Conservation (phyloP, 1,140 invertebrate genomes). For the Ceratina japonica region DNA sequence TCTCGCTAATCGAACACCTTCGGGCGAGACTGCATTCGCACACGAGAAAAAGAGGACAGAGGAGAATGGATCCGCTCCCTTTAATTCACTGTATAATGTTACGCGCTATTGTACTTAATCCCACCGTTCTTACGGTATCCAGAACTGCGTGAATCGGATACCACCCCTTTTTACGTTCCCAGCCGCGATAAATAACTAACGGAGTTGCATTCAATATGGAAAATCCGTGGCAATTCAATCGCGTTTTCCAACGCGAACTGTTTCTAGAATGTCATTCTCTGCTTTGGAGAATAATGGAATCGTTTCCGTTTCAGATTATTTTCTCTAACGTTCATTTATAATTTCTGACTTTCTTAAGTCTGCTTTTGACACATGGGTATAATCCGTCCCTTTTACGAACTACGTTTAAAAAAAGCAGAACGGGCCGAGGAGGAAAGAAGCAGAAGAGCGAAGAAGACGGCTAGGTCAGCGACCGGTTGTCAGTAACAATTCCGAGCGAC, state of each 20-base stretch:
- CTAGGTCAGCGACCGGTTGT: constrained; percentile 59
- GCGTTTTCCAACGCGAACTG: background rate
- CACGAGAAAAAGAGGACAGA: background rate
- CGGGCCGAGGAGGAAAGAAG: background rate
- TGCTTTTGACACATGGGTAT: background rate
- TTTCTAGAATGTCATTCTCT: background rate
- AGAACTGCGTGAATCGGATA: background rate
- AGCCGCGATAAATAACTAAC: constrained; percentile 28
- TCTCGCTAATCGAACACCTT: constrained; percentile 30
- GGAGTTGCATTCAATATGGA: constrained; percentile 34
- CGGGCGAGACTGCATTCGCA: background rate
- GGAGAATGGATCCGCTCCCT: background rate
- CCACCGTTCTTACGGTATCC: constrained; percentile 42
- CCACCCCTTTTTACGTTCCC: background rate
- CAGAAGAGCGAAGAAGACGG: constrained; percentile 29
- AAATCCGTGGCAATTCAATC: constrained; percentile 31
- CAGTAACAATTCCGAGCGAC: constrained; percentile 48
- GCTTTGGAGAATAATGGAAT: background rate
- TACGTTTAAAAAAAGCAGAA: too few species aligned
- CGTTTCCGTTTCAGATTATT: too few species aligned
- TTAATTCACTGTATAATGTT: constrained; percentile 52
- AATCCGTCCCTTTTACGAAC: too few species aligned
- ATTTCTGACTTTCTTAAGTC: background rate
- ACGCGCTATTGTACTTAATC: constrained; percentile 52
- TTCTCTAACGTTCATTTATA: background rate